Percentiles rank a stretch among this genome's conserved stretches.
phyloP scores from a whole-genome alignment of 2,888 invertebrate genomes.

The Hydrotaea cyrtoneurina region DNA sequence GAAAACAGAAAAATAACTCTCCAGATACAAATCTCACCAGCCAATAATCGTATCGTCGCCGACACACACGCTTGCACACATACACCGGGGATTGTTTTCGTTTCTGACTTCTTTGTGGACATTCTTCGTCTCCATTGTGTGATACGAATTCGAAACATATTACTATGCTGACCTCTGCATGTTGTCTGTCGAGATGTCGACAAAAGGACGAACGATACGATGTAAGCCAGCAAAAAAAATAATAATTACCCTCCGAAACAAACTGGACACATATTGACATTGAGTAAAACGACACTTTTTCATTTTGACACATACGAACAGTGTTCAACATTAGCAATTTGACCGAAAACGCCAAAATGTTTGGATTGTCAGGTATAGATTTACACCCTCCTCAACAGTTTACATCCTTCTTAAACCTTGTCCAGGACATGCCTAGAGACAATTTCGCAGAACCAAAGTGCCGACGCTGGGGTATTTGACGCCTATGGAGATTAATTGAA shows the following conservation, averaged over 20 bases:
- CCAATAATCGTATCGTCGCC: slow-evolving; percentile 59
- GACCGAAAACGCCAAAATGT: too few relatives aligned
- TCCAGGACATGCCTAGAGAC: too few relatives aligned
- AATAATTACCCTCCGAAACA: slow-evolving; percentile 22
- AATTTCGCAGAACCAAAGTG: too few relatives aligned
- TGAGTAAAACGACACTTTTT: slow-evolving; percentile 57
- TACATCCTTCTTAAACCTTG: too few relatives aligned
- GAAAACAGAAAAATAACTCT: slow-evolving; percentile 58
- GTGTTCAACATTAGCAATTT: too few relatives aligned
- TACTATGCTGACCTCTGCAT: slow-evolving; percentile 64
- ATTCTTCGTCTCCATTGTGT: slow-evolving; percentile 55
- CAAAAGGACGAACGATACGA: slow-evolving; percentile 34
- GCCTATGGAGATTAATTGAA: too few relatives aligned
- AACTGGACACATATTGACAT: slow-evolving; percentile 58
- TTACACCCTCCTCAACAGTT: too few relatives aligned
- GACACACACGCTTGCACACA: not conserved
- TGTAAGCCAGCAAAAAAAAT: slow-evolving; percentile 20
- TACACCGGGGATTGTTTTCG: not conserved
- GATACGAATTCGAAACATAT: slow-evolving; percentile 46
- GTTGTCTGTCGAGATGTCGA: slow-evolving; percentile 25
- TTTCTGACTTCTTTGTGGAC: slow-evolving; percentile 51
- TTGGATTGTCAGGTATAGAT: too few relatives aligned
- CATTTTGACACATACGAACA: not conserved
- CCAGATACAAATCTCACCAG: slow-evolving; percentile 66
- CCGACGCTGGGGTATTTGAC: too few relatives aligned